These are phyloP conservation scores for Sminthopsis crassicaudata DNA, from an alignment of 2,113 vertebrate species.

Conservation along the genomic window DNA sequence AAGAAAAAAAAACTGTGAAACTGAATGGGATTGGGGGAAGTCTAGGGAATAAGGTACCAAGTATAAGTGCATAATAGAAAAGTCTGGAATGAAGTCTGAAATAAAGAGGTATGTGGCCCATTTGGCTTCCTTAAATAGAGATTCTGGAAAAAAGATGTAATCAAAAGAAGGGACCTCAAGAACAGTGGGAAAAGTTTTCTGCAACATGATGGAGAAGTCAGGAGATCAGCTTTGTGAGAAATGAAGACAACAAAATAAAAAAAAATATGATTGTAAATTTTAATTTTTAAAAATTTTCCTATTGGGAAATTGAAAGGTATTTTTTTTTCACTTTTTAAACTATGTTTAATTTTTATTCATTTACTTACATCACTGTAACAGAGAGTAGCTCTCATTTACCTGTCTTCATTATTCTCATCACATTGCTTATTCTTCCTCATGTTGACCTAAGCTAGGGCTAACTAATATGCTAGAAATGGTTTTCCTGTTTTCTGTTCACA, in stretches of 20 bases:
- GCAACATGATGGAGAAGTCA: background rate
- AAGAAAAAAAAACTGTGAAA: background rate
- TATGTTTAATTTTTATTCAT: background rate
- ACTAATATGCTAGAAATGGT: background rate
- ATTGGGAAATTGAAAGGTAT: background rate
- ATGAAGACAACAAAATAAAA: background rate
- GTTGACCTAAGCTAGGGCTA: background rate
- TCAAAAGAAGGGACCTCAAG: background rate
- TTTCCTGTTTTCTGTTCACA: background rate
- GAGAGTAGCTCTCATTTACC: background rate
- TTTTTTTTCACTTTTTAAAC: background rate
- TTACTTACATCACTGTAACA: background rate
- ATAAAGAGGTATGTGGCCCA: background rate
- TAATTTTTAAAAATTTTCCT: background rate
- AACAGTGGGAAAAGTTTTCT: background rate
- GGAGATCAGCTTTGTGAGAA: background rate
- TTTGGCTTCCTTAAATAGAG: background rate
- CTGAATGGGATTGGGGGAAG: background rate
- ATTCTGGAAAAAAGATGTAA: background rate
- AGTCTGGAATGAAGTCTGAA: background rate
- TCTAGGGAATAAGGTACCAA: background rate
- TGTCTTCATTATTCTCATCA: too few relatives aligned
- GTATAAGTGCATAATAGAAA: background rate
- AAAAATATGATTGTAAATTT: background rate
- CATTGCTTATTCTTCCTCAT: background rate